Evolutionary conservation across 1,140 invertebrate species (phyloP), one percentile per base, ranked within the genome.

Genomic region (honey bee (Apis mellifera)): DNA sequence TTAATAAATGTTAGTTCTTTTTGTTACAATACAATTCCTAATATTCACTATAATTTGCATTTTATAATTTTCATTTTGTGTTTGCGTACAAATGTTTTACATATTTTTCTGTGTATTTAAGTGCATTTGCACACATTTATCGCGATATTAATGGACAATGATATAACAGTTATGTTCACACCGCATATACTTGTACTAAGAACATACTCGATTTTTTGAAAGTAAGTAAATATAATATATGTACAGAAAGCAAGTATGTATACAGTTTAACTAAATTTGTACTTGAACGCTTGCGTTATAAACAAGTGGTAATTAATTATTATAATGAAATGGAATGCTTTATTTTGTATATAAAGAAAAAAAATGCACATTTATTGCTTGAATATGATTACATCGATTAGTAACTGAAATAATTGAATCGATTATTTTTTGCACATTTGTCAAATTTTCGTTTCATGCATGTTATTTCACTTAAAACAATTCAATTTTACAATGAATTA

Each of bases 271-370:
- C 54, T 26, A 17, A 76, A 79, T n/a, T 65, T 55, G 59, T 74
- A 86, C 75, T 55, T 57, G 71, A 12, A 78, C n/a, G 70, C 15
- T 73, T 52, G 73, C 50, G 65, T 72, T 69, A 84, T 77, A 88
- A 86, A 85, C 70, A 72, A 72, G 54, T 26, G 32, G 19, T 78
- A 85, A 81, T 42, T 75, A 85, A 83, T 84, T 90, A 90, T 15
- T 57, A 32, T 5, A 32, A 80, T 78, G 78, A 76, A 87, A 77
- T 84, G 90, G 89, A 90, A 90, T 90, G 90, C 88, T 85, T 48
- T 74, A 50, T 62, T 84, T 88, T 90, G 82, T 89, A 88, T 78
- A 82, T 90, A 90, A 89, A 89, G 87, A 83, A 78, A 90, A 89
- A 88, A 82, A 52, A 59, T 57, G 81, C 62, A 60, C 83, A 66